phyloP scores from a whole-genome alignment of 2,888 invertebrate species.

The Drosophila mayaguana region DNA sequence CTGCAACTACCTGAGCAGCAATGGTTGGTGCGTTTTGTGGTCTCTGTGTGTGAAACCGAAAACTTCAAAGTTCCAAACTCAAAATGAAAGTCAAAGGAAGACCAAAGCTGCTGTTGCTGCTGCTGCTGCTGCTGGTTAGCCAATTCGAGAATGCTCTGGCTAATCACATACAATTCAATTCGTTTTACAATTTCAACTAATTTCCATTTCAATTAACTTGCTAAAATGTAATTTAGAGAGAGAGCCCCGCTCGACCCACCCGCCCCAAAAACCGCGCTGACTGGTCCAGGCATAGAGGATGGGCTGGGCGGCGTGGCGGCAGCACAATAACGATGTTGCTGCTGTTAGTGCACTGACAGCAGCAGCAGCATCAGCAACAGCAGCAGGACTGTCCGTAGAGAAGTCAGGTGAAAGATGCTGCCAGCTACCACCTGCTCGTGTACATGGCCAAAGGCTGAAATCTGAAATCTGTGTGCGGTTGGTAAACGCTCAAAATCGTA shows the following conservation, averaged over 20 bases:
- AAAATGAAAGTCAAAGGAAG: conserved; percentile 21
- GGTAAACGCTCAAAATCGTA: conserved; percentile 78
- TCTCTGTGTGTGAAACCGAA: neutral
- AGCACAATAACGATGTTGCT: conserved; percentile 53
- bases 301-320: neutral
- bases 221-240: conserved; percentile 83
- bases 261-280: conserved; percentile 32
- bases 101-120: conserved; percentile 17
- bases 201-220: conserved; percentile 85
- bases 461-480: conserved; percentile 77
- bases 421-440: conserved; percentile 10
- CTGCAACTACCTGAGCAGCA: neutral
- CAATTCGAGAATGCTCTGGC: conserved; percentile 81
- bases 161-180: conserved; percentile 84
- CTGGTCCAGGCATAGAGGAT: neutral
- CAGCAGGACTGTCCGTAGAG: conserved; percentile 37
- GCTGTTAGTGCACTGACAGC: conserved; percentile 37
- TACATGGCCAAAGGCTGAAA: conserved; percentile 65
- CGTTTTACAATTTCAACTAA: conserved; percentile 84
- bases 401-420: conserved; percentile 16
- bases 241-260: conserved; percentile 32
- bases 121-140: conserved; percentile 60
- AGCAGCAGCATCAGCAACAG: conserved; percentile 34
- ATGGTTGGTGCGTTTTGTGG: conserved; percentile 4
- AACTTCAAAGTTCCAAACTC: conserved; percentile 9